A percentile compares a stretch with the other conserved stretches of the same genome.
Evolutionary conservation across 2,113 vertebrate genomes (phyloP).

Genomic region (Osmerus eperlanus): DNA sequence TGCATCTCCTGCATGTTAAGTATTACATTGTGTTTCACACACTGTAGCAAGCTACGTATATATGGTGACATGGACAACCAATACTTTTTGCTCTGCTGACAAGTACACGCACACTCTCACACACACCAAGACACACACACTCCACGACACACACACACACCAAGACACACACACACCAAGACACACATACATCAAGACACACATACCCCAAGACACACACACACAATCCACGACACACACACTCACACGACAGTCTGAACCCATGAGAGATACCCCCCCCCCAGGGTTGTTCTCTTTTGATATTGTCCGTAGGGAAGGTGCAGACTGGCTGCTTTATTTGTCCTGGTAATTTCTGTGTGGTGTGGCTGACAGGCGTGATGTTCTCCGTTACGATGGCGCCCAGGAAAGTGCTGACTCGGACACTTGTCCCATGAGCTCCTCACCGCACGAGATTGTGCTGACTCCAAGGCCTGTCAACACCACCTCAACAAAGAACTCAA

Average conservation of each 20-base stretch:
- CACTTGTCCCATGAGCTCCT: conserved; percentile 70
- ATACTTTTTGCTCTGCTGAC: too few relatives aligned
- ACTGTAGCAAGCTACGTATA: too few relatives aligned
- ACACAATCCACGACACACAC: neutral
- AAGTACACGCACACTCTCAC: neutral
- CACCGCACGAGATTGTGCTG: conserved; percentile 68
- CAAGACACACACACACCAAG: neutral
- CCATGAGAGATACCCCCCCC: neutral
- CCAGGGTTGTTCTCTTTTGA: neutral
- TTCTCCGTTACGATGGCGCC: conserved; percentile 59
- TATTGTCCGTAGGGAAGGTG: conserved; percentile 1
- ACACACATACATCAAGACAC: neutral
- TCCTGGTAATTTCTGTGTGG: conserved; percentile 61
- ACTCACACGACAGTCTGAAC: neutral
- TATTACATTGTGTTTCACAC: too few relatives aligned
- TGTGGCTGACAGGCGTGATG: conserved; percentile 64
- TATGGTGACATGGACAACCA: too few relatives aligned
- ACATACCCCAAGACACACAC: neutral
- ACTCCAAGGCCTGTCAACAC: conserved; percentile 59
- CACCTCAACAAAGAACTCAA: conserved; percentile 71
- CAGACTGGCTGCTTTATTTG: conserved; percentile 63
- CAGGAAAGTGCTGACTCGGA: conserved; percentile 73
- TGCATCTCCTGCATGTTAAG: too few relatives aligned
- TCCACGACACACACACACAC: neutral
- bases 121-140: neutral